Evolutionary conservation across 2,888 invertebrate species (phyloP).

Genomic region (Lithosia quadra): DNA sequence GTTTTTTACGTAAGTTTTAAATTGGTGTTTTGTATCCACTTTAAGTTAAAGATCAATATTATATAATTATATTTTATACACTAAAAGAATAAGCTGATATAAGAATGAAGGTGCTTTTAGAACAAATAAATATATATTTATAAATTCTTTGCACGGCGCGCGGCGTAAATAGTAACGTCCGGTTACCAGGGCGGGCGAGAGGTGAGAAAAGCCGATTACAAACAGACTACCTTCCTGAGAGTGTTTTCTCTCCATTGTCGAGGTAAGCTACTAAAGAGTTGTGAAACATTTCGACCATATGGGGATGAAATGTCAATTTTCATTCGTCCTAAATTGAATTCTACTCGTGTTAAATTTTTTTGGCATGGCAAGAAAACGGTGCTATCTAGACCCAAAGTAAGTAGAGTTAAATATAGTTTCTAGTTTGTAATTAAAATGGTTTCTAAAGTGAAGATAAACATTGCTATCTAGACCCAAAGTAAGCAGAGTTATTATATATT

Average conservation of each 20-base stretch:
- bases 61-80: constrained; percentile 17
- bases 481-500: too few species aligned
- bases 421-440: too few species aligned
- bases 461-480: too few species aligned
- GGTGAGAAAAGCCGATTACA: constrained; percentile 80
- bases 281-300: constrained; percentile 54
- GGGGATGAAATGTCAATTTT: constrained; percentile 33
- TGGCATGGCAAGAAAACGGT: too few species aligned
- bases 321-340: constrained; percentile 26
- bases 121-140: constrained; percentile 33
- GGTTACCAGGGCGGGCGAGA: constrained; percentile 57
- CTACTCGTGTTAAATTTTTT: too few species aligned
- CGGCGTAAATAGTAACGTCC: constrained; percentile 39
- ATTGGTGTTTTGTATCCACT: constrained; percentile 23
- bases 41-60: constrained; percentile 26
- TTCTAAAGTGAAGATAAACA: too few species aligned
- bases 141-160: constrained; percentile 18
- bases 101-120: constrained; percentile 14
- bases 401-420: too few species aligned
- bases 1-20: constrained; percentile 29
- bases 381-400: too few species aligned
- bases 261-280: constrained; percentile 43
- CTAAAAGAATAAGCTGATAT: constrained; percentile 28
- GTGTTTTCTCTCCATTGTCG: constrained; percentile 67
- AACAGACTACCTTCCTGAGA: constrained; percentile 63